Percentiles rank a stretch among this genome's conserved stretches.
Conservation (phyloP, 2,797 vertebrate genomes). For the Sorex maritimensis region DNA sequence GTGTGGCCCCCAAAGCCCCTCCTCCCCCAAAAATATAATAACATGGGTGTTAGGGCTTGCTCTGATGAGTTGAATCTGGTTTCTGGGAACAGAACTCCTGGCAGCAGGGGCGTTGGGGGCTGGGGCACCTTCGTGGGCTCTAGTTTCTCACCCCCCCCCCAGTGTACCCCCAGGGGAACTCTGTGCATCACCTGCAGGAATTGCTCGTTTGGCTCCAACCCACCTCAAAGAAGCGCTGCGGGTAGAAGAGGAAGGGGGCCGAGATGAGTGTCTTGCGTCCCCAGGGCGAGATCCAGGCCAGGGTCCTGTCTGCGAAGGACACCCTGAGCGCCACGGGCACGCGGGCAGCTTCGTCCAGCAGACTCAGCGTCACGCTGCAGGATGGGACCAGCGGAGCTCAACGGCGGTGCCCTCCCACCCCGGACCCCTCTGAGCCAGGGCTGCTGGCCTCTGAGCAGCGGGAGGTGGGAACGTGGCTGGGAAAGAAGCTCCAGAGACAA, state of each 20-base stretch:
- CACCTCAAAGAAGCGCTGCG: slow-evolving; percentile 87
- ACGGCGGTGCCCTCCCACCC: not conserved
- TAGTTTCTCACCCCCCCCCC: not conserved
- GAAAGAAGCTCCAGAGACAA: not conserved
- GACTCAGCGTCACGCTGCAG: slow-evolving; percentile 78
- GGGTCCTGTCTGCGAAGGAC: slow-evolving; percentile 82
- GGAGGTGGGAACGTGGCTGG: not conserved
- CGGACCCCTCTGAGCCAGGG: not conserved
- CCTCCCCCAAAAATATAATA: not conserved
- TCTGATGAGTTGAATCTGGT: not conserved
- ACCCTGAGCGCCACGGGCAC: slow-evolving; percentile 76
- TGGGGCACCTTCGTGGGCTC: not conserved
- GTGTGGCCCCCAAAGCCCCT: no score
- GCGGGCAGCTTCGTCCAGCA: slow-evolving; percentile 42
- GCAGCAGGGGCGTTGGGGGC: not conserved
- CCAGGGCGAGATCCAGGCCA: slow-evolving; percentile 84
- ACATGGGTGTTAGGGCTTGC: no score
- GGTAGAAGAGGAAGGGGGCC: slow-evolving; percentile 86
- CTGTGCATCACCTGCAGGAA: not conserved
- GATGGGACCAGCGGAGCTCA: not conserved
- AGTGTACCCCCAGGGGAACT: no score
- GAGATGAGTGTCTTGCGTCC: slow-evolving; percentile 76
- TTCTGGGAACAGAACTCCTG: not conserved
- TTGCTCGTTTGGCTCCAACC: not conserved
- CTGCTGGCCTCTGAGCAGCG: not conserved